These are phyloP conservation scores for Cerastis rubricosa DNA, from an alignment of 2,888 invertebrate species.

Conservation along the genomic window DNA sequence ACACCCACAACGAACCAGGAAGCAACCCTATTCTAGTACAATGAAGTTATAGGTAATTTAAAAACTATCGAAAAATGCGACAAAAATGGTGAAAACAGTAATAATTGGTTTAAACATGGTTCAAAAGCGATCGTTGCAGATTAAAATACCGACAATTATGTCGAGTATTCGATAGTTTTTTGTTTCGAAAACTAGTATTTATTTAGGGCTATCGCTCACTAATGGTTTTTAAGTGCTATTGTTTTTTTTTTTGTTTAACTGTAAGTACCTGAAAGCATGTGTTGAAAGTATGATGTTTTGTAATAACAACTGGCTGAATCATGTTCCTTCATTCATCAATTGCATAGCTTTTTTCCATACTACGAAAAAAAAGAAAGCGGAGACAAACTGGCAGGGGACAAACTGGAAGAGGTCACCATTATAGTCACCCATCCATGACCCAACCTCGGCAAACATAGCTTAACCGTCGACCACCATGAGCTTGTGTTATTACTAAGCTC, in stretches of 20 bases:
- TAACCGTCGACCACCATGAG: not conserved
- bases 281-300: not conserved
- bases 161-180: conserved; percentile 28
- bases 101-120: conserved; percentile 1
- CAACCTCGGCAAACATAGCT: not conserved
- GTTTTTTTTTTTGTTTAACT: not conserved
- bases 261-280: not conserved
- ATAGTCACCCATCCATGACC: not conserved
- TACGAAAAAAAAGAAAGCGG: not conserved
- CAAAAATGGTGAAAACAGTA: not conserved
- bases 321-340: not conserved
- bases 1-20: not conserved
- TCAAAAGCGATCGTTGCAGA: conserved; percentile 23
- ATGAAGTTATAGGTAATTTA: not conserved
- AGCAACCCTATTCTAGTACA: not conserved
- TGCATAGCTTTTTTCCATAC: not conserved
- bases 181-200: conserved; percentile 38
- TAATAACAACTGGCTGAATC: not conserved
- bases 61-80: not conserved
- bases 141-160: conserved; percentile 37
- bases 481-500: not conserved
- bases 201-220: conserved; percentile 45
- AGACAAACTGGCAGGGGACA: not conserved
- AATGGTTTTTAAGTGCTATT: conserved; percentile 65
- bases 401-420: not conserved